Evolutionary conservation across 2,113 vertebrate genomes (phyloP).

Genomic region (Gila orcuttii): DNA sequence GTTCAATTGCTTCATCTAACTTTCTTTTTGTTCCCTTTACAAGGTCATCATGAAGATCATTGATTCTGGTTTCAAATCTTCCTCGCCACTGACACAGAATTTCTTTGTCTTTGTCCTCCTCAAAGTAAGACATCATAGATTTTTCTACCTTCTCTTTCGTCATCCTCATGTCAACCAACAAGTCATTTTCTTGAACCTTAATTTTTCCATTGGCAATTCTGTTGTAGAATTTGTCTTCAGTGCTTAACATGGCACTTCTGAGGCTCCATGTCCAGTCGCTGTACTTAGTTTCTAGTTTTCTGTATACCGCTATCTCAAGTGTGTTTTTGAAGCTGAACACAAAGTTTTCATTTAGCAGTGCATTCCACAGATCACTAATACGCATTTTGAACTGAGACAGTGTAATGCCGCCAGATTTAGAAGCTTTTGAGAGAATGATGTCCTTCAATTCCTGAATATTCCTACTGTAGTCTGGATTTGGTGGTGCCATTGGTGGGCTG

Average conservation of each 20-base stretch:
- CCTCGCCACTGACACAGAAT: constrained; percentile 67
- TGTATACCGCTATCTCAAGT: constrained; percentile 52
- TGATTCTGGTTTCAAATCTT: constrained; percentile 12
- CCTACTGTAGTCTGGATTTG: constrained; percentile 55
- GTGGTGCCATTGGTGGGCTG: constrained; percentile 57
- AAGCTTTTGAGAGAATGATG: constrained; percentile 21
- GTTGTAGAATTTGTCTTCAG: constrained; percentile 63
- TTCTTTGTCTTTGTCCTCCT: constrained; percentile 61
- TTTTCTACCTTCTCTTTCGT: constrained; percentile 46
- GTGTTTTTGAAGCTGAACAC: constrained; percentile 76
- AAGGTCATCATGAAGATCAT: constrained; percentile 14
- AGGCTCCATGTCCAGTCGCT: constrained; percentile 12
- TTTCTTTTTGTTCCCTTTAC: background rate
- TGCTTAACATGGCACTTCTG: constrained; percentile 56
- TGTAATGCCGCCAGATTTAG: constrained; percentile 36
- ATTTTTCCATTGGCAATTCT: constrained; percentile 58
- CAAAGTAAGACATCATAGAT: constrained; percentile 63
- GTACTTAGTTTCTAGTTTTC: background rate
- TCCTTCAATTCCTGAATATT: constrained; percentile 51
- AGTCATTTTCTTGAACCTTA: background rate
- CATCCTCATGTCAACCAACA: constrained; percentile 24
- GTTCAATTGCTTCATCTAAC: background rate
- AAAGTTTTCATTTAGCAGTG: constrained; percentile 54
- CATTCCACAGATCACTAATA: constrained; percentile 67
- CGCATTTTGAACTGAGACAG: constrained; percentile 66